Percentiles rank a stretch among this genome's conserved stretches.
These are phyloP conservation scores for Erpobdella octoculata DNA, from an alignment of 2,888 invertebrate species.

Conservation along the genomic window DNA sequence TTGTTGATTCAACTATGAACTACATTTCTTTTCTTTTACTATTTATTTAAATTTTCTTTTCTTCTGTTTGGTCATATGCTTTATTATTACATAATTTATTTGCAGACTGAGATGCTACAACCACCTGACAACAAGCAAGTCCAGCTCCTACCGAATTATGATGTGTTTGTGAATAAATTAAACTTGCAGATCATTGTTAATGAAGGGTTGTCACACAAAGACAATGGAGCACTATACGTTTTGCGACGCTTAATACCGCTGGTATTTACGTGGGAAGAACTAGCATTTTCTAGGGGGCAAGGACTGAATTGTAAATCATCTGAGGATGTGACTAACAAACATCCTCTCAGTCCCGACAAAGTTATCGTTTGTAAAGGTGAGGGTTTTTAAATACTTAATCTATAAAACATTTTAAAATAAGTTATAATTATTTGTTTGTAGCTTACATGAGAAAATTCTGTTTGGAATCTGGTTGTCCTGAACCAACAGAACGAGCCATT, in stretches of 20 bases:
- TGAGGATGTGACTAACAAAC: slow-evolving; percentile 29
- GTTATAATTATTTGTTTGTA: background rate
- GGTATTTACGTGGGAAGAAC: slow-evolving; percentile 32
- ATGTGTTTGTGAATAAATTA: slow-evolving; percentile 32
- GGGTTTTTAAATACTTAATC: background rate
- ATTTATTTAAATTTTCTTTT: too few species aligned
- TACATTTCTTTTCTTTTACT: too few species aligned
- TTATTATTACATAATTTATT: background rate
- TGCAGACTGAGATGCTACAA: slow-evolving; percentile 2
- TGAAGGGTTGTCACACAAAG: slow-evolving; percentile 31
- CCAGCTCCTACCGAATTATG: slow-evolving; percentile 32
- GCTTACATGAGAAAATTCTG: slow-evolving; percentile 34
- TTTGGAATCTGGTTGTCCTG: slow-evolving; percentile 28
- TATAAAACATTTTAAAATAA: background rate
- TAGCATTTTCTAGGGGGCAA: slow-evolving; percentile 32
- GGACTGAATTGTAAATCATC: slow-evolving; percentile 32
- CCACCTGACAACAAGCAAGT: slow-evolving; percentile 27
- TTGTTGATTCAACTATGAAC: too few species aligned
- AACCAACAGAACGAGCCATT: slow-evolving; percentile 30
- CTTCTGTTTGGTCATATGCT: too few species aligned
- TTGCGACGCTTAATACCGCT: slow-evolving; percentile 31
- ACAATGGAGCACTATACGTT: slow-evolving; percentile 29
- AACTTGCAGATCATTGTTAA: slow-evolving; percentile 32
- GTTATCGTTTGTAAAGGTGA: slow-evolving; percentile 32
- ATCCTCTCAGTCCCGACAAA: slow-evolving; percentile 30